A percentile compares a stretch with the other conserved stretches of the same genome.
phyloP scores from a whole-genome alignment of 2,797 vertebrate genomes.

The Hemibagrus guttatus region DNA sequence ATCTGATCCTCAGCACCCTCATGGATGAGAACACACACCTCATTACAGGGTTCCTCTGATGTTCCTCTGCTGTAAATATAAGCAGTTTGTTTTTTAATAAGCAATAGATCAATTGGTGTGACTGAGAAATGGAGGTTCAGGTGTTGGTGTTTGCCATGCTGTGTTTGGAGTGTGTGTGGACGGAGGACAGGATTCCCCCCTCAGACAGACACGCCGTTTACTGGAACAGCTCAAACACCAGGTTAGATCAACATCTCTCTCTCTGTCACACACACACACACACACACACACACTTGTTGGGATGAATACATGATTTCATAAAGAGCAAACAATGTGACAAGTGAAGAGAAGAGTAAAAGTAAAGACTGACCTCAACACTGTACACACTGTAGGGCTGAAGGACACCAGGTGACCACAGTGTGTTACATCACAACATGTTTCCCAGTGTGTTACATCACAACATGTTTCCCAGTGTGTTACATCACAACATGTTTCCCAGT shows the following conservation, averaged over 20 bases:
- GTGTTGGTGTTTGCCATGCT: conserved; percentile 75
- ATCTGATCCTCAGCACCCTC: neutral
- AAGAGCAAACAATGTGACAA: neutral
- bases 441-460: no score
- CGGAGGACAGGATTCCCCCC: conserved; percentile 90
- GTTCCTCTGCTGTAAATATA: neutral
- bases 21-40: neutral
- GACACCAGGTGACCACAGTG: neutral
- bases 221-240: conserved; percentile 97
- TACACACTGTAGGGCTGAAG: neutral
- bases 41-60: conserved; percentile 4
- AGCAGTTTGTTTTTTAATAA: neutral
- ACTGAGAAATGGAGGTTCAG: conserved; percentile 73
- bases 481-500: no score
- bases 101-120: conserved; percentile 1
- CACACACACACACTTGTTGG: neutral
- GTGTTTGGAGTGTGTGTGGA: conserved; percentile 81
- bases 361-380: neutral
- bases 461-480: no score
- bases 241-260: conserved; percentile 74
- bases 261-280: neutral
- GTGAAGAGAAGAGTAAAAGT: neutral
- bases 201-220: conserved; percentile 92
- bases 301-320: neutral
- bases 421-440: no score